Evolutionary conservation across 2,888 invertebrate species (phyloP).

Genomic region (Campoplex capitator): DNA sequence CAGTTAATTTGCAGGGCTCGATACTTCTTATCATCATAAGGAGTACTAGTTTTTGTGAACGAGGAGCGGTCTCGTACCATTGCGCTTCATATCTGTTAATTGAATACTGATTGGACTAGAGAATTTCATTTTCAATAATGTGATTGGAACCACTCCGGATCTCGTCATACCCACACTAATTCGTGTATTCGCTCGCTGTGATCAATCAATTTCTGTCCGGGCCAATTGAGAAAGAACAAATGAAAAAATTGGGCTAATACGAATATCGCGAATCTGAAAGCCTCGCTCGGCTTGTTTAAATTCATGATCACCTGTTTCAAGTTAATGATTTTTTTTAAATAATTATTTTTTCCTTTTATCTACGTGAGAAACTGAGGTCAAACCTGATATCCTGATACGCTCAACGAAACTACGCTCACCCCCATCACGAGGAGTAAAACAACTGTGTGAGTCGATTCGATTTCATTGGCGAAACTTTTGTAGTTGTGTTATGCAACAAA

Average conservation of each 20-base stretch:
- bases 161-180: slow-evolving; percentile 41
- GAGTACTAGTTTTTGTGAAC: slow-evolving; percentile 54
- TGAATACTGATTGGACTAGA: background rate
- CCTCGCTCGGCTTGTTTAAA: slow-evolving; percentile 53
- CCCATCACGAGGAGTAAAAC: slow-evolving; percentile 51
- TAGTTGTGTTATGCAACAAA: slow-evolving; percentile 17
- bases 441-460: slow-evolving; percentile 56
- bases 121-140: background rate
- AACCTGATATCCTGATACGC: slow-evolving; percentile 63
- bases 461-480: slow-evolving; percentile 51
- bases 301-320: slow-evolving; percentile 56
- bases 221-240: slow-evolving; percentile 39
- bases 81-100: slow-evolving; percentile 42
- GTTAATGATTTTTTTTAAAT: background rate
- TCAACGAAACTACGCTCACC: slow-evolving; percentile 58
- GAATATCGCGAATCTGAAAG: slow-evolving; percentile 35
- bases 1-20: slow-evolving; percentile 61
- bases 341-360: background rate
- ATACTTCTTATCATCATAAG: slow-evolving; percentile 63
- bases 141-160: background rate
- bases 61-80: slow-evolving; percentile 57
- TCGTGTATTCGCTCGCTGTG: slow-evolving; percentile 56
- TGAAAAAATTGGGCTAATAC: slow-evolving; percentile 31
- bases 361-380: background rate
- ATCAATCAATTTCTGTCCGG: slow-evolving; percentile 46